Evolutionary conservation across 1,140 invertebrate genomes (phyloP).

Genomic region (Megalonaias nervosa): DNA sequence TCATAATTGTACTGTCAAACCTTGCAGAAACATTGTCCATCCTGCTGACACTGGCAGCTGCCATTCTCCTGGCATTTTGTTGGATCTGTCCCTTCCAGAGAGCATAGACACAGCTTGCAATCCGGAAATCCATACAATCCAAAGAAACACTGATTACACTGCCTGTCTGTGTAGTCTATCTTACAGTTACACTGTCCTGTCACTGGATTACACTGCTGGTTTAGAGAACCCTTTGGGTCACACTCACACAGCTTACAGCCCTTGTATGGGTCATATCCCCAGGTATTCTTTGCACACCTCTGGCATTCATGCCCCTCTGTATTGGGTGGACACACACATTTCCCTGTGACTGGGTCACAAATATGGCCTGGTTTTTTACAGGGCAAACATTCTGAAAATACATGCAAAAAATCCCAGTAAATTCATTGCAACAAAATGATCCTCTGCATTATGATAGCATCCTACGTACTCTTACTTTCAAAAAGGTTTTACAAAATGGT

Average conservation of each 20-base stretch:
- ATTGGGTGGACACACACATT: conserved; percentile 86
- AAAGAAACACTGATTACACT: conserved; percentile 91
- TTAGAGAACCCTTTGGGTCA: conserved; percentile 81
- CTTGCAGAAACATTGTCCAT: conserved; percentile 94
- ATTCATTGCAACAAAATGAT: conserved; percentile 85
- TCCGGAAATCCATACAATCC: conserved; percentile 82
- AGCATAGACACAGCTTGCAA: conserved; percentile 92
- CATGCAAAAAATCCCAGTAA: conserved; percentile 80
- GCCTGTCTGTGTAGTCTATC: conserved; percentile 88
- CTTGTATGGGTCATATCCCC: conserved; percentile 51
- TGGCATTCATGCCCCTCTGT: conserved; percentile 92
- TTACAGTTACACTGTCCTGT: conserved; percentile 94
- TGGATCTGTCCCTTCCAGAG: conserved; percentile 81
- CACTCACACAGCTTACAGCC: conserved; percentile 76
- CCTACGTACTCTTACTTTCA: too few relatives aligned
- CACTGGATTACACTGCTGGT: conserved; percentile 81
- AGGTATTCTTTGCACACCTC: conserved; percentile 80
- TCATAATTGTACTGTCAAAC: conserved; percentile 43
- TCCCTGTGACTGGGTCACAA: conserved; percentile 72
- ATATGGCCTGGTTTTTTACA: conserved; percentile 67
- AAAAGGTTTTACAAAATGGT: too few relatives aligned
- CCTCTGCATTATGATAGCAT: too few relatives aligned
- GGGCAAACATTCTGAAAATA: conserved; percentile 85
- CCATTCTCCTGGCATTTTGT: conserved; percentile 39
- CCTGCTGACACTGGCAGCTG: conserved; percentile 82